These are phyloP conservation scores for Rhinichthys klamathensis DNA, from an alignment of 2,113 vertebrate species.

Conservation along the genomic window DNA sequence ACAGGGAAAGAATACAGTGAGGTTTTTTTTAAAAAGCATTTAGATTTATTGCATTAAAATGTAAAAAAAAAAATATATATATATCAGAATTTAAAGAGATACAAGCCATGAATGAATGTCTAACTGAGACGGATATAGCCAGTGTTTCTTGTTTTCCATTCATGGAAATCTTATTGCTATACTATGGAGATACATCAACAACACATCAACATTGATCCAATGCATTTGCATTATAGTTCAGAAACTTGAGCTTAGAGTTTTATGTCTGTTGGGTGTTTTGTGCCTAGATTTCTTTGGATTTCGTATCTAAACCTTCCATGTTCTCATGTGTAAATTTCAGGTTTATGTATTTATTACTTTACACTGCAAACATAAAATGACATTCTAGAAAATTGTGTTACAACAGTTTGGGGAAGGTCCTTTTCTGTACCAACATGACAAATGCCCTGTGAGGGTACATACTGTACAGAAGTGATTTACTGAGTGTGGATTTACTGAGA, in stretches of 20 bases:
- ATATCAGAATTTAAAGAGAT: background rate
- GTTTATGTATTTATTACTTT: background rate
- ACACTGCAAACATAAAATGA: background rate
- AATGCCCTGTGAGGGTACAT: too few relatives aligned
- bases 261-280: background rate
- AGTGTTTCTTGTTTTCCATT: background rate
- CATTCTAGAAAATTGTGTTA: too few relatives aligned
- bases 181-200: background rate
- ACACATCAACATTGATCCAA: background rate
- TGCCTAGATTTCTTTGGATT: conserved; percentile 1
- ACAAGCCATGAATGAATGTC: background rate
- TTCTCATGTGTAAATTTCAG: conserved; percentile 16
- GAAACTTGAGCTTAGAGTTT: background rate
- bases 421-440: too few relatives aligned
- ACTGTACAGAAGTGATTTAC: too few relatives aligned
- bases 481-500: too few relatives aligned
- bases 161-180: background rate
- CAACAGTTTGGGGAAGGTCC: too few relatives aligned
- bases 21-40: background rate
- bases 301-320: background rate
- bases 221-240: background rate
- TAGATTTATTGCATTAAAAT: background rate
- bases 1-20: background rate
- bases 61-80: too few relatives aligned
- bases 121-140: background rate